Base-by-base conservation (phyloP, 2,888 invertebrate genomes). In the Alentia gelatinosa region DNA sequence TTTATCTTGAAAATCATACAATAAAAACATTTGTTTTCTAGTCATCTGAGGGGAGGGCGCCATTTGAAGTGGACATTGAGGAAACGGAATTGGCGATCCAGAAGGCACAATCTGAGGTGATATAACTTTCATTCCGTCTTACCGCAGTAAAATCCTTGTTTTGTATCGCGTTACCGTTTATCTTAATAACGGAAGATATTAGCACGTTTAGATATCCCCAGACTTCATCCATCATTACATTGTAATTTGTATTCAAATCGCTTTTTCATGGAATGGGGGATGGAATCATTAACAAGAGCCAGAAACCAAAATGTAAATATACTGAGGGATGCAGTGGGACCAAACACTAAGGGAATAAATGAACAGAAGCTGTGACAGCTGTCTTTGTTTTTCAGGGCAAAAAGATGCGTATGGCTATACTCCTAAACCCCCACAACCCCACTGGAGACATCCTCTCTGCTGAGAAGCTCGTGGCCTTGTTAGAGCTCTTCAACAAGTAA, bases 401-500 rank as follows among this genome's bases (percentile, higher is more conserved):
- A 26, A 83, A 4, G 23, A 40, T 83, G 15, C 39, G 39, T 12
- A n/a, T 83, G 1, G 39, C 83, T 12, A 35, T 83, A 3, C 37
- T 83, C 23, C 39, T 83, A n/a, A 83, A 83, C 26, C 83, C 83
- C 3, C 39, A 83, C 83, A 83, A 83, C 83, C 83, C 83, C 7
- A 83, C 83, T 12, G 83, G 83, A 5, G 39, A 83, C 39, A 23
- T 83, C 23, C 26, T 83, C 15, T 26, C 83, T 15, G 0, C 4
- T 15, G 39, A 83, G 1, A 23, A 83, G 23, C n/a, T 83, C 0
- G 5, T 83, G 83, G 83, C 83, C 0, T 39, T 83, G 15, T 19
- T 40, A 19, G 39, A 83, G 39, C 39, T 83, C 1, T 83, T 40
- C 26, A 83, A 83, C 83, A 83, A 83, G 83, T 83, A 35, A 40